Conservation (phyloP, 2,797 vertebrate species). For the Megaceryle alcyon region DNA sequence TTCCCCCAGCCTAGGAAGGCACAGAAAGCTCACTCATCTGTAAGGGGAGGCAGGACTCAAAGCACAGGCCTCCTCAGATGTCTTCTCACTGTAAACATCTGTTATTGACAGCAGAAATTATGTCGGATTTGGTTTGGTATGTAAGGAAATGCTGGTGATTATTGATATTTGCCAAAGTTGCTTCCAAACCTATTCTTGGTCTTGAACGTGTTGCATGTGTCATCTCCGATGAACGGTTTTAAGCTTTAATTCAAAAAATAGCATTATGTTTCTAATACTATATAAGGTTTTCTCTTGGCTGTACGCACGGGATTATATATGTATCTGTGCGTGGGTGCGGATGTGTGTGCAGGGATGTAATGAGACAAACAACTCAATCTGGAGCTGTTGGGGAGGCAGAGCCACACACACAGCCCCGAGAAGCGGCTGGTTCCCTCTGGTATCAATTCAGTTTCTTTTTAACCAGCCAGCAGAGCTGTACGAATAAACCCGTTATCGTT, state of each 20-base stretch:
- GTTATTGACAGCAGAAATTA: neutral
- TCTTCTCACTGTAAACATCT: neutral
- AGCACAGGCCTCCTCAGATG: neutral
- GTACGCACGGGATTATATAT: conserved; percentile 32
- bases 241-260: conserved; percentile 62
- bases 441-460: neutral
- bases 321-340: conserved; percentile 18
- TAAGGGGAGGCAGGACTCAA: neutral
- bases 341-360: conserved; percentile 34
- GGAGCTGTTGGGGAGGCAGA: conserved; percentile 35
- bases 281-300: conserved; percentile 56
- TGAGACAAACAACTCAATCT: conserved; percentile 54
- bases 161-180: conserved; percentile 41
- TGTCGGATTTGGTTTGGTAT: neutral
- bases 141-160: neutral
- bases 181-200: conserved; percentile 43
- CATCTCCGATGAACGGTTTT: neutral
- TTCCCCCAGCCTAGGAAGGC: neutral
- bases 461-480: neutral
- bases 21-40: neutral
- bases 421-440: neutral
- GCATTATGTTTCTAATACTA: conserved; percentile 34
- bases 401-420: neutral
- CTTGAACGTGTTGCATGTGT: neutral
- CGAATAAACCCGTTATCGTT: neutral